Base-by-base conservation (phyloP, 1,140 invertebrate genomes). In the Gryllus bimaculatus region DNA sequence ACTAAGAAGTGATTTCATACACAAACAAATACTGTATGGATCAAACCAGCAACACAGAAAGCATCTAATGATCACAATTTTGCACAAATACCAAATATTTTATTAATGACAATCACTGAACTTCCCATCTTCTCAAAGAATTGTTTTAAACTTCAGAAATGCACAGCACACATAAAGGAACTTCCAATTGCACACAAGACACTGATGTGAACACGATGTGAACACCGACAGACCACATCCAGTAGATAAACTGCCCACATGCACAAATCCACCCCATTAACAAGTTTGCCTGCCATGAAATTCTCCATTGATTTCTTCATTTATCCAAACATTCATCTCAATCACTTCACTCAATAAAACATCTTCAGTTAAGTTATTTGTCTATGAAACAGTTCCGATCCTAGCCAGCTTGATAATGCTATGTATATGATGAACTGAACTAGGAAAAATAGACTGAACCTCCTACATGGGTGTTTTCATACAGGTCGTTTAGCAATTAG, bases 401-500 rank as follows among this genome's bases (percentile, higher is more conserved):
- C 10, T 66, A 18, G 18, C 54, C 54, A 66, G 10, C 26, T 13
- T 0, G 54, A 66, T 18, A 66, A 13, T 66, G 18, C 18, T 66
- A 66, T 18, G 18, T 10, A 66, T 66, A 18, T 66, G 18, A 66
- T 66, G 10, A 66, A 66, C 10, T 66, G 54, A 66, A 66, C 54
- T 13, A 66, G 10, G 26, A 39, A 39, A 39, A 39, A 39, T 39
- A 39, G 26, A 39, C 26, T 39, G 26, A 39, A 39, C 26, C 26
- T 39, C 26, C 10, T 66, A 66, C 54, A 66, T 66, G 54, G 18
- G 10, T 54, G 0, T 78, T 78, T 47, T 18, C 20, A 54, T n/a
- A 48, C 49, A 48, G 75, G 79, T 54, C 79, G n/a, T 73, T 79
- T 79, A 8, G 79, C 76, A 48, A 79, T 79, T 5, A 79, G 79